Conservation (phyloP, 2,888 invertebrate species). For the Pelosia muscerda region DNA sequence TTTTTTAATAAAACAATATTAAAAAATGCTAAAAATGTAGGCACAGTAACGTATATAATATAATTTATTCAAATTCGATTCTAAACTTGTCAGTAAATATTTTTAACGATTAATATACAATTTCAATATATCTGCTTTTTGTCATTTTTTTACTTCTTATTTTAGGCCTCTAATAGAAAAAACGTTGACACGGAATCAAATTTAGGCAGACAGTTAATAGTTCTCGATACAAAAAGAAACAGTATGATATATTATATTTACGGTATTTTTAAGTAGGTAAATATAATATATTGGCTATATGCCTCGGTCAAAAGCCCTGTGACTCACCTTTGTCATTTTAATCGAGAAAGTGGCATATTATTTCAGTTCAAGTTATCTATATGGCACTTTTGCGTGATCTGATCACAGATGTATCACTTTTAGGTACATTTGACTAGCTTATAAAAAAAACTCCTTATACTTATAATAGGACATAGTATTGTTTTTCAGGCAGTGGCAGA, state of each 20-base stretch:
- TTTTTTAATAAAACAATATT: neutral
- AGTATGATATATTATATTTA: neutral
- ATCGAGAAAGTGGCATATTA: neutral
- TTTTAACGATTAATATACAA: conserved; percentile 25
- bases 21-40: neutral
- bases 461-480: no score
- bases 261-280: neutral
- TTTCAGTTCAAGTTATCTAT: neutral
- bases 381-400: no score
- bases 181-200: conserved; percentile 9
- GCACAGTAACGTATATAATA: neutral
- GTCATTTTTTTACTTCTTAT: conserved; percentile 14
- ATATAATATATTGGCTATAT: neutral
- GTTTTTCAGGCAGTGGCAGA: no score
- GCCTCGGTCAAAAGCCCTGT: neutral
- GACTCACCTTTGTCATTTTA: neutral
- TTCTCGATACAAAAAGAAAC: neutral
- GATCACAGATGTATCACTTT: no score
- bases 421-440: no score
- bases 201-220: neutral
- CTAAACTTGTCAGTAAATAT: conserved; percentile 18
- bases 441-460: no score
- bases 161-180: conserved; percentile 9
- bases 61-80: conserved; percentile 39
- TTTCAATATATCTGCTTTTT: conserved; percentile 22